Evolutionary conservation across 1,140 invertebrate genomes (phyloP), one percentile per base, ranked within the genome.

Genomic region (Ips nitidus): DNA sequence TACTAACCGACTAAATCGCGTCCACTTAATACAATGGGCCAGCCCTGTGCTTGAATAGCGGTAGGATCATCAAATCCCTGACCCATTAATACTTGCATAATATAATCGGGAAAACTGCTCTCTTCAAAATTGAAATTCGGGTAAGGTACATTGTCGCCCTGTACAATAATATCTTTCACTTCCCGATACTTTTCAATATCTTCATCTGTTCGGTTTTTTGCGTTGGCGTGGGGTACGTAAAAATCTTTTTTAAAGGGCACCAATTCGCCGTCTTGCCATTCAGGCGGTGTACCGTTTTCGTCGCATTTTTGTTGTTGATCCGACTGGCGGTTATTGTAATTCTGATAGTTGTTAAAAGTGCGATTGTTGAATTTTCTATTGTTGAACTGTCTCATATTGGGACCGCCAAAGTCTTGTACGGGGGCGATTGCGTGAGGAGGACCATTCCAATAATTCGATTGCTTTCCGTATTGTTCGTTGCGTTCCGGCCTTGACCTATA

Each of bases 11-110:
- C 93, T 84, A 97, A 88, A 82, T 98, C 94, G 69, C 91, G 86
- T 36, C 95, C 96, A 79, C 89, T 93, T 2, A 98, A 82, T 73
- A 94, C 95, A 77, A 97, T 94, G 45, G 94, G 95, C 95, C 95
- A 98, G 7, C 92, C 81, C 93, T 78, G 77, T 5, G 77, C 72
- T 64, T 88, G 70, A 93, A 98, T 53, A 92, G 95, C 74, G 55
- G 95, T 98, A 4, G 95, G 95, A 73, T 91, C 88, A 70, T 68
- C 62, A 59, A 76, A 78, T 40, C 90, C 91, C 76, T 92, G 90
- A 74, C 95, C 95, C 71, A 88, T 86, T 63, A 94, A 91, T 73
- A 90, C 89, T 52, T 87, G 86, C 82, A 93, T 88, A 3, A 94
- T 86, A 74, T 91, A 91, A 74, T 93, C 89, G 45, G 95, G 94